Base-by-base conservation (phyloP, 2,888 invertebrate genomes). In the Lithophane leautieri region DNA sequence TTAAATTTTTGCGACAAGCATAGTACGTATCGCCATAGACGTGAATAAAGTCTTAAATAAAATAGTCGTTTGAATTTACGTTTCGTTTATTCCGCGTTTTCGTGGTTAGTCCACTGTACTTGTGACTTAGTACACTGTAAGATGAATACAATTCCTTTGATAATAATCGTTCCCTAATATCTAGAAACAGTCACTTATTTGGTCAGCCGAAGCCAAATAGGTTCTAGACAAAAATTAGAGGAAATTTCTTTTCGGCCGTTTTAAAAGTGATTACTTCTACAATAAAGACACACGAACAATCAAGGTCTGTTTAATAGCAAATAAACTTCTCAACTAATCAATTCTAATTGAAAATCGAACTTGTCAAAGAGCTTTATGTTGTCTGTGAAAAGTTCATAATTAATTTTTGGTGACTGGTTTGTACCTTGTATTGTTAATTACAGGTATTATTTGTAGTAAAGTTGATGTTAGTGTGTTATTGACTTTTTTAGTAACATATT, bases 321-420 rank as follows among this genome's bases (percentile, higher is more conserved):
- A 78, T 71, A 76, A 84, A 82, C 72, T 70, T 78, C 2, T 11
- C 44, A 71, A 78, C 73, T 71, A 84, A 80, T 78, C 78, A 78
- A 78, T 80, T 84, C 22, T 75, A 76, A 82, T 78, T 82, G 73
- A 84, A 73, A 70, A 44, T 78, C 71, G 54, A 84, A 74, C 65
- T 87, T 83, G 65, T 78, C 76, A 79, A 84, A 84, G 78, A 72
- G 54, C 69, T 60, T 78, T 73, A 78, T 70, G 73, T 50, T 66
- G 70, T 75, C 62, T 73, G 34, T 65, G 62, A 78, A 67, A 44
- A 79, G 70, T 84, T 84, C 25, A 58, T 83, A 81, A 84, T 85
- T 77, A 79, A 65, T 81, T 79, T 78, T 76, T 78, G 60, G 50
- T 81, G 77, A 68, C 61, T 60, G 69, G n/a, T 66, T 73, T 61